Evolutionary conservation across 2,113 vertebrate species (phyloP), one percentile per base, ranked within the genome.

Genomic region (Hippocampus mohnikei): DNA sequence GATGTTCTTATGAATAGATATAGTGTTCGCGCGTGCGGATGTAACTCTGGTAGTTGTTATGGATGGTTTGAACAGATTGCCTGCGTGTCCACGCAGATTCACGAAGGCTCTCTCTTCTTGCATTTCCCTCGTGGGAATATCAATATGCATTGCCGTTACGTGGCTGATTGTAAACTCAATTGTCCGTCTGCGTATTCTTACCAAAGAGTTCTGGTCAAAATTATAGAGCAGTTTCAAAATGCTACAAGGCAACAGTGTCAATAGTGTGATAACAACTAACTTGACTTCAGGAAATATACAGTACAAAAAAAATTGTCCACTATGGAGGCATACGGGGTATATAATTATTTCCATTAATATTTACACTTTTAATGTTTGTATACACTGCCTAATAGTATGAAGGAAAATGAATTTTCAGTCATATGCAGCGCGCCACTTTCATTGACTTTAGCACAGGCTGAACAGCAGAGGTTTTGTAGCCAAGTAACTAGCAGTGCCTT

Each of bases 1-100:
- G 74, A 87, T 84, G 74, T 83, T 74, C 40, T 41, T 56, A 52
- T 81, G 70, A 77, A 81, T 65, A 33, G 58, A 60, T 33, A 60
- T 33, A 60, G 27, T 18, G 60, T 48, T 74, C 50, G 13, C n/a
- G 44, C 33, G 21, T 69, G 68, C 71, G 71, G 73, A 71, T 55
- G 15, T 8, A 60, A 41, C 53, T 67, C 55, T 65, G 72, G 68
- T 80, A 16, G 75, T 75, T 75, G 69, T 84, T 78, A 67, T 59
- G 76, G 69, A 80, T 71, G 78, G 70, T 72, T 67, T 67, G 53
- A 79, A 72, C 55, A 52, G 55, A 78, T 68, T 67, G 66, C 69
- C 48, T 37, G 33, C 33, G 71, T 52, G 66, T 73, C 64, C 50
- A 5, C 46, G 27, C 0, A 23, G 67, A 73, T 82, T 74, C 62